Evolutionary conservation across 2,888 invertebrate genomes (phyloP), one percentile per base, ranked within the genome.

Genomic region (Atethmia centrago): DNA sequence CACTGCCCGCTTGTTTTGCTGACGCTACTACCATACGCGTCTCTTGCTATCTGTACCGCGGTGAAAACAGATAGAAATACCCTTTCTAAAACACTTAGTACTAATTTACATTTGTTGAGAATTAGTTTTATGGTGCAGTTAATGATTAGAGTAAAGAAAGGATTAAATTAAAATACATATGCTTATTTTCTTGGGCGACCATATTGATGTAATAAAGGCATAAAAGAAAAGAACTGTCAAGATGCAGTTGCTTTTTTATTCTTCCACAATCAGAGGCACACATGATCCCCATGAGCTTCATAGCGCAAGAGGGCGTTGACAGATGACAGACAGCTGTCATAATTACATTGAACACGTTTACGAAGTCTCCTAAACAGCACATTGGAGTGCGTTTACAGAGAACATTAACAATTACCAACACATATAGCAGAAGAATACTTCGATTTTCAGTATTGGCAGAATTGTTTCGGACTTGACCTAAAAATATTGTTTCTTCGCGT

Each of bases 21-120:
- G 90, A 89, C 89, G 89, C 88, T 89, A 89, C 89, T 81, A 84
- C 89, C 88, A 87, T 89, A 88, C 88, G 88, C 88, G 88, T 84
- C 83, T 66, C 58, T 51, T 79, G 77, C 81, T 88, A 87, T 85
- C 85, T 75, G 82, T 79, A 80, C 79, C 73, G 74, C 71, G 63
- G 78, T 73, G 86, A 83, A 82, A 85, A 87, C 78, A 86, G 83
- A 85, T 77, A 82, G 82, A 82, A 86, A 87, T 86, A 80, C 76
- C 83, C 83, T 84, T 84, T 86, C 82, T 86, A 87, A 86, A 86
- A 83, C 85, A 87, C 83, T 87, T 81, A 79, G 78, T 77, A 71
- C 56, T 69, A 61, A 83, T 83, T 81, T 85, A 81, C 83, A 83
- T 77, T 86, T 66, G 80, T 71, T 74, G 51, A 58, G 53, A 69